Evolutionary conservation across 2,888 invertebrate species (phyloP), one percentile per base, ranked within the genome.

Genomic region (Argyresthia albistria): DNA sequence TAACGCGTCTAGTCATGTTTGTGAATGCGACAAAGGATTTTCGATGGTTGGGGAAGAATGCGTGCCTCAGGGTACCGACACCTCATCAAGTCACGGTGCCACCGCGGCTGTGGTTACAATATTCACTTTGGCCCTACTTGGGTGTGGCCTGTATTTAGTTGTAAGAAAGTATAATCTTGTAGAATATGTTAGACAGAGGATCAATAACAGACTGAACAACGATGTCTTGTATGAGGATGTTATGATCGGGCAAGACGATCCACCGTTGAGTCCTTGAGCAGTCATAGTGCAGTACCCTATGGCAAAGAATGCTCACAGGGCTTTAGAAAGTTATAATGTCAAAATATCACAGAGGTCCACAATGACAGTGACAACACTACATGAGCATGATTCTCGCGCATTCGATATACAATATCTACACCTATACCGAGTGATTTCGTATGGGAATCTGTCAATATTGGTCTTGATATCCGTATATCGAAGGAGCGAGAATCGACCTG

Each of bases 201-300:
- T 88, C 46, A 76, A 77, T 55, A 60, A 66, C 12, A 71, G 81
- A 56, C 73, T 84, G 58, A 78, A 75, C 57, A 78, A 78, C 58
- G 79, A 87, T 63, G 70, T 83, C 1, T 81, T 83, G 74, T 88
- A 88, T 42, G 88, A 88, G 62, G 88, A 88, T 61, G 88, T 88
- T n/a, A 88, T 88, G 88, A 88, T 88, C 46, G 88, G 88, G 1
- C 84, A 87, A 53, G 88, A 88, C 53, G 88, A 88, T 58, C 88
- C 88, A 0, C 88, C 88, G 0, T 71, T 88, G 50, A 80, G 79
- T 57, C 88, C 83, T 39, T 88, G 79, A 53, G 12, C 37, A 36
- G 35, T 25, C 11, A 25, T 6, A 25, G 25, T 25, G 6, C 25
- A 25, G 25, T 25, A 25, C 25, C 25, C n/a, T n/a, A n/a, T 25